Percentiles rank a stretch among this genome's conserved stretches.
These are phyloP conservation scores for Capricornis sumatraensis DNA, from an alignment of 2,113 vertebrate species.

Conservation along the genomic window DNA sequence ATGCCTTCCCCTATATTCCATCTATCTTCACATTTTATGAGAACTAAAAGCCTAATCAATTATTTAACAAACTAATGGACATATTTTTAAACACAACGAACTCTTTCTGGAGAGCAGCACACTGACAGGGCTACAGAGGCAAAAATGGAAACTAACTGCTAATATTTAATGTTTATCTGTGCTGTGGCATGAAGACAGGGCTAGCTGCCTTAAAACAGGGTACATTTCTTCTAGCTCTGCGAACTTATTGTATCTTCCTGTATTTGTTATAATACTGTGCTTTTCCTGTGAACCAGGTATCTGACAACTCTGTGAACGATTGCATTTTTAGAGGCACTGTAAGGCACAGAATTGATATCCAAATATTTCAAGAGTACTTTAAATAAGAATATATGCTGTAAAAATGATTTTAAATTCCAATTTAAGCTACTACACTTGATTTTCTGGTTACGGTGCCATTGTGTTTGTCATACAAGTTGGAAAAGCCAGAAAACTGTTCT, in stretches of 20 bases:
- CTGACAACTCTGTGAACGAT: not conserved
- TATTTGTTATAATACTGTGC: not conserved
- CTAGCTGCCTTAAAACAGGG: fast-evolving
- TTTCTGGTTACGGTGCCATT: not conserved
- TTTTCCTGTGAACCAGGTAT: not conserved
- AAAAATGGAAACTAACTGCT: slow-evolving; percentile 24
- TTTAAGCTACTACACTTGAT: not conserved
- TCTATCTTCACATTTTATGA: slow-evolving; percentile 54
- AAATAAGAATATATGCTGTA: not conserved
- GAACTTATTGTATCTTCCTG: not conserved
- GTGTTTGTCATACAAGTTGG: not conserved
- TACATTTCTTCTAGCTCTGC: not conserved
- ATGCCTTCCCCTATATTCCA: not conserved
- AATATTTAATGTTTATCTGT: not conserved
- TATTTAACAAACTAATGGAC: slow-evolving; percentile 77
- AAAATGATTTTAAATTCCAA: not conserved
- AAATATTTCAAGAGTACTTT: not conserved
- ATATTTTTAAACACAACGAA: slow-evolving; percentile 57
- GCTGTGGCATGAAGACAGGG: not conserved
- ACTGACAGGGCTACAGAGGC: not conserved
- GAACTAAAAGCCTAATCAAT: slow-evolving; percentile 79
- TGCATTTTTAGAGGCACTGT: not conserved
- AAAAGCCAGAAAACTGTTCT: not conserved
- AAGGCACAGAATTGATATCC: not conserved
- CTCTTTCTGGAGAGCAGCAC: not conserved